Base-by-base conservation (phyloP, 2,113 vertebrate genomes). In the Colossoma macropomum region DNA sequence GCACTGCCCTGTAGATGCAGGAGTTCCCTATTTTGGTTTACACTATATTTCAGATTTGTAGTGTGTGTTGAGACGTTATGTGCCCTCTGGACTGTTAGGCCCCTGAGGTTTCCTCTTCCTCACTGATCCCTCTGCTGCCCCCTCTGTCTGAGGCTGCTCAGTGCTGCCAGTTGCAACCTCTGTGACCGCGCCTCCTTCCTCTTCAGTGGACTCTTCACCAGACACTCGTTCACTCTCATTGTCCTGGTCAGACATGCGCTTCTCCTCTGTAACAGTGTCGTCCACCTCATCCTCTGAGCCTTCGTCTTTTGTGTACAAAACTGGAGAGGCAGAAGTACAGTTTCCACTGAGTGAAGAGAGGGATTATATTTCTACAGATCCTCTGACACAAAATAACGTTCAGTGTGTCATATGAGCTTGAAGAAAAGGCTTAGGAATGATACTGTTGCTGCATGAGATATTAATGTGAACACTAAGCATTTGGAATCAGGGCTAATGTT, bases 71-170 rank as follows among this genome's bases (percentile, higher is more conserved):
- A 25, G 17, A 6, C 7, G 34, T 81, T 86, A 87, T 38, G 79
- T 87, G 38, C 77, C 83, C 48, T 86, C 81, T 7, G 72, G 13
- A 56, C 75, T 30, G 41, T 70, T 77, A 10, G 69, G n/a, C 1
- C 15, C 88, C 81, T 93, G 95, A 52, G 85, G 91, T 79, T 85
- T 95, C 66, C 96, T 93, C 80, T 96, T 95, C 50, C 95, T 92
- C 89, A 96, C 10, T 0, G 89, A 82, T 71, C 89, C 92, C 68
- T 93, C 92, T 5, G 76, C 70, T 68, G 92, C 92, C 11, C 77
- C 9, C 25, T 87, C 89, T 30, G 82, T 79, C 56, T 52, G 3
- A 0, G 23, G 84, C 19, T 80, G 86, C 16, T 88, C 91, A 0
- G 66, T 79, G 30, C 41, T 48, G 0, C 89, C 86, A 60, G 85